Evolutionary conservation across 2,797 vertebrate genomes (phyloP).

Genomic region (Lacerta bilineata): DNA sequence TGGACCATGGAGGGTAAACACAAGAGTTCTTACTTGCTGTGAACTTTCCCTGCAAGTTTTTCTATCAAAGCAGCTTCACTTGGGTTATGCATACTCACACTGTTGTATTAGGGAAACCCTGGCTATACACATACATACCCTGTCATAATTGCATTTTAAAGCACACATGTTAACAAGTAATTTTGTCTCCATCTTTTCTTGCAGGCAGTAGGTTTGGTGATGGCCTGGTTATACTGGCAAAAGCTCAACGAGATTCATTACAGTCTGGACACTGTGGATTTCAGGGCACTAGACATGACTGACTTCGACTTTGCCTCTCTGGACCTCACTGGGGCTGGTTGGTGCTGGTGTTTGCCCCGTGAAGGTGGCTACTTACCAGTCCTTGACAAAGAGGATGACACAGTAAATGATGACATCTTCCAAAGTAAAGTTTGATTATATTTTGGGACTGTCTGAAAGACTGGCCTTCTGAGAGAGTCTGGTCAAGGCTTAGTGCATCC

Average conservation of each 20-base stretch:
- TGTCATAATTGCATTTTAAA: no score
- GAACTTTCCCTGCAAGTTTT: not conserved
- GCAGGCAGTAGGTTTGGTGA: conserved; percentile 86
- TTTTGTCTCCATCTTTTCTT: accelerated
- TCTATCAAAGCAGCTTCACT: not conserved
- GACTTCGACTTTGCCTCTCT: conserved; percentile 81
- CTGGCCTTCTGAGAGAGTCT: not conserved
- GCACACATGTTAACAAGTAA: no score
- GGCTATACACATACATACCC: no score
- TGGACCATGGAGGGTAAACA: not conserved
- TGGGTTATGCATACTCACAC: no score
- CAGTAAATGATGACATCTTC: not conserved
- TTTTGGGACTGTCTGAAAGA: not conserved
- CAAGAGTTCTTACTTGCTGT: not conserved
- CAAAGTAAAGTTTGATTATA: conserved; percentile 46
- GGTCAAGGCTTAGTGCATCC: not conserved
- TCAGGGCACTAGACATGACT: conserved; percentile 74
- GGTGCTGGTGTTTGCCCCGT: conserved; percentile 90
- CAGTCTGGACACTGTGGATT: conserved; percentile 86
- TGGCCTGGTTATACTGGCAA: conserved; percentile 90
- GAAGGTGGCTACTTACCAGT: conserved; percentile 89
- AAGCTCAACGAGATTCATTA: conserved; percentile 85
- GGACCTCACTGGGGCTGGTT: conserved; percentile 88
- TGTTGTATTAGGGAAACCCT: not conserved
- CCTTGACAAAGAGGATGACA: not conserved